These are phyloP conservation scores for Dreissena polymorpha DNA, from an alignment of 1,140 invertebrate species.

Conservation along the genomic window DNA sequence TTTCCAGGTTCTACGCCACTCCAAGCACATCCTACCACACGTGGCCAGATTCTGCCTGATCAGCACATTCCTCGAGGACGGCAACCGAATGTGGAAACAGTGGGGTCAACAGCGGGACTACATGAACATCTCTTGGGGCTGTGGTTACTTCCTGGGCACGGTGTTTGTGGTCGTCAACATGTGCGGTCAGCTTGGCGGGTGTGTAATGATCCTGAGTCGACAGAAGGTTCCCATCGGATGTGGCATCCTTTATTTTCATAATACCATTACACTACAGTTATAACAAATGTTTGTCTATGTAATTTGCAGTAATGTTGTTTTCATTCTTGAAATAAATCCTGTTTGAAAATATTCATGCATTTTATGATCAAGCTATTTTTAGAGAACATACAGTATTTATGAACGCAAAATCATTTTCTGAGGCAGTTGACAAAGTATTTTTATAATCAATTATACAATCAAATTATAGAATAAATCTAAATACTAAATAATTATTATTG, in stretches of 20 bases:
- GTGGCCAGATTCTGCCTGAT: constrained; percentile 98
- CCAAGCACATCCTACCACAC: constrained; percentile 96
- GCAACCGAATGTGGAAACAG: constrained; percentile 99
- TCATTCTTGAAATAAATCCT: no score
- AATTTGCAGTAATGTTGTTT: no score
- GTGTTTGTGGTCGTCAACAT: constrained; percentile 97
- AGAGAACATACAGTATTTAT: no score
- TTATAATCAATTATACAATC: no score
- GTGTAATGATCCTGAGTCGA: constrained; percentile 96
- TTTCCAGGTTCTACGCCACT: constrained; percentile 92
- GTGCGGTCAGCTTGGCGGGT: constrained; percentile 96
- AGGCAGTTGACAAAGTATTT: no score
- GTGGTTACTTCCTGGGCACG: constrained; percentile 95
- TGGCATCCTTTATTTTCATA: constrained; percentile 96
- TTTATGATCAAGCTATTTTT: no score
- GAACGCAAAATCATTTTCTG: no score
- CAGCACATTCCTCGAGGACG: constrained; percentile 99
- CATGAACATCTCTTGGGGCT: constrained; percentile 95
- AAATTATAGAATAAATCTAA: no score
- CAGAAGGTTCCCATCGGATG: constrained; percentile 97
- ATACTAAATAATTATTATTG: no score
- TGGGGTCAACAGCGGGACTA: constrained; percentile 99
- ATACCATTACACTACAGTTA: constrained; percentile 96
- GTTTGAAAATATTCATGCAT: no score
- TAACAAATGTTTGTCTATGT: not conserved